These are phyloP conservation scores for Lepus townsendii DNA, from an alignment of 2,797 vertebrate genomes.

Conservation along the genomic window DNA sequence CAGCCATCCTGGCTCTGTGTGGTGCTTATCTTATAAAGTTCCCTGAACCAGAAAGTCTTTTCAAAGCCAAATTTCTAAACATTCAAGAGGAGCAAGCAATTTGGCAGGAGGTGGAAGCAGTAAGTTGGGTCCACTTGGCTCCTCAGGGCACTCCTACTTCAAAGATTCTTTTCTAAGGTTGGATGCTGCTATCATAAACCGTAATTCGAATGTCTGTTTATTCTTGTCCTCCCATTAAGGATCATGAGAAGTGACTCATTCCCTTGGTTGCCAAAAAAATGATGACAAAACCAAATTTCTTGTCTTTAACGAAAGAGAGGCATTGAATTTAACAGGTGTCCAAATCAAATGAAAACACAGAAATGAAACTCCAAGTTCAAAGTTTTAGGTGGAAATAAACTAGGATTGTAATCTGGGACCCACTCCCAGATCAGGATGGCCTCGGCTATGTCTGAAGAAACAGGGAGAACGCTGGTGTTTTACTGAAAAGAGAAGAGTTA, in stretches of 20 bases:
- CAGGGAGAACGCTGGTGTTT: not conserved
- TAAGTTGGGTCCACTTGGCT: not conserved
- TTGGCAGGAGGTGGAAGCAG: not conserved
- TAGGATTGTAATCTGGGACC: not conserved
- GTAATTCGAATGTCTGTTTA: not conserved
- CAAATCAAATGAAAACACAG: not conserved
- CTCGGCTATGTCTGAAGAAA: not conserved
- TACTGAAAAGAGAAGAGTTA: not conserved
- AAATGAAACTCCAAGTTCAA: not conserved
- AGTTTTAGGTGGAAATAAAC: not conserved
- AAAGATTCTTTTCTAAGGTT: not conserved
- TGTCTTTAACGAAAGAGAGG: not conserved
- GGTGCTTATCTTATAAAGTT: not conserved
- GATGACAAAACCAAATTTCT: not conserved
- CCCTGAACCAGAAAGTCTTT: not conserved
- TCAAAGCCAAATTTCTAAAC: not conserved
- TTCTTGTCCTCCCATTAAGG: not conserved
- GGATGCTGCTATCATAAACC: not conserved
- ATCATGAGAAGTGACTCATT: constrained; percentile 30
- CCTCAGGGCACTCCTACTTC: not conserved
- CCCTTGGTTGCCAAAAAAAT: constrained; percentile 20
- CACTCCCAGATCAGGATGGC: no score
- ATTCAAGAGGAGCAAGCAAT: not conserved
- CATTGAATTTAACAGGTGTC: not conserved
- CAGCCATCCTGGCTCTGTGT: not conserved